Percentiles rank a stretch among this genome's conserved stretches.
Conservation (phyloP, 1,140 invertebrate species). For the Drosophila oshimai region DNA sequence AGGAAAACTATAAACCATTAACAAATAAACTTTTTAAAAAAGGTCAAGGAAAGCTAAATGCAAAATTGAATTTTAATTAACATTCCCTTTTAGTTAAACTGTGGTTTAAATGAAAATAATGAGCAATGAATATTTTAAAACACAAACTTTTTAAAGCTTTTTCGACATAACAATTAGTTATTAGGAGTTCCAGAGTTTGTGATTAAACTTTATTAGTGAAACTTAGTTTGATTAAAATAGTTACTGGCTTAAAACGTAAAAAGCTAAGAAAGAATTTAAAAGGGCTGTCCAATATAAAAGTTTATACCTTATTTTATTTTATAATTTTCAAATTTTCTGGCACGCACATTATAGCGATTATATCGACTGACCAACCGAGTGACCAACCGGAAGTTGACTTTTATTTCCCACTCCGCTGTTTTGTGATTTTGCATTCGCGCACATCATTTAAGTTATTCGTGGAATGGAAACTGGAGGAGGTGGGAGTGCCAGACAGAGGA, state of each 20-base stretch:
- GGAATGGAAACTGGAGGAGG: slow-evolving; percentile 35
- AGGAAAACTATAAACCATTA: not conserved
- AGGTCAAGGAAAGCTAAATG: not conserved
- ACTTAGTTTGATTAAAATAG: too few relatives aligned
- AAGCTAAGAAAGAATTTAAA: not conserved
- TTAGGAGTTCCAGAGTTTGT: too few relatives aligned
- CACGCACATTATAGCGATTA: slow-evolving; percentile 72
- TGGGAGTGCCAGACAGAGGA: slow-evolving; percentile 19
- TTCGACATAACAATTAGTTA: too few relatives aligned
- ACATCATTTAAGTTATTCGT: slow-evolving; percentile 60
- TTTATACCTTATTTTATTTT: slow-evolving; percentile 29
- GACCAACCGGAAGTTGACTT: slow-evolving; percentile 65
- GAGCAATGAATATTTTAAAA: too few relatives aligned
- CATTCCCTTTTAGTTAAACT: not conserved
- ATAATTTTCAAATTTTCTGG: slow-evolving; percentile 59
- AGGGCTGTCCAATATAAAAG: not conserved
- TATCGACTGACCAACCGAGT: slow-evolving; percentile 41
- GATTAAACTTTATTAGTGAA: too few relatives aligned
- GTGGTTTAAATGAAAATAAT: not conserved
- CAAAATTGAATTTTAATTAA: not conserved
- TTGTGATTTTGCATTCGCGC: slow-evolving; percentile 62
- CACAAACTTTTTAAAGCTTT: too few relatives aligned
- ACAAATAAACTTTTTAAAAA: not conserved
- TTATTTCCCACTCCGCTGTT: slow-evolving; percentile 6
- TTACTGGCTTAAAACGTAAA: too few relatives aligned